Percentiles rank a stretch among this genome's conserved stretches.
Conservation (phyloP, 2,888 invertebrate species). For the Drosophila neotestacea region DNA sequence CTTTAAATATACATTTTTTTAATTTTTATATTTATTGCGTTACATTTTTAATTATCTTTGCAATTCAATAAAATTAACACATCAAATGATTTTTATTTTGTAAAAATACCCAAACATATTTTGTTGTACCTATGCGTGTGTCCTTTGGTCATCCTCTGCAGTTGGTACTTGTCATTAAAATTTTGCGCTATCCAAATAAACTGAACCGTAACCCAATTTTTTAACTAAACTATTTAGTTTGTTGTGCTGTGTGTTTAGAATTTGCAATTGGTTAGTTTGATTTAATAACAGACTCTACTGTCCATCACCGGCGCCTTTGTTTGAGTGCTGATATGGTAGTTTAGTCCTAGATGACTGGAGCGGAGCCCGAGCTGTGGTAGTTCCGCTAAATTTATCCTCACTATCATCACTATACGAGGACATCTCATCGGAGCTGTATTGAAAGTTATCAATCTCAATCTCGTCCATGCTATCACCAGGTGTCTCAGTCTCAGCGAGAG, state of each 20-base stretch:
- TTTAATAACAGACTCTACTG: conserved; percentile 29
- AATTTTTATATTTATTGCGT: background rate
- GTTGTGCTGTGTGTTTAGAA: background rate
- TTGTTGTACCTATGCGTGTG: conserved; percentile 11
- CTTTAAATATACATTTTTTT: background rate
- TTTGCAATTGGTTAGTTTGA: conserved; percentile 5
- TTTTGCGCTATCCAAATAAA: conserved; percentile 54
- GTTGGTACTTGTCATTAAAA: conserved; percentile 37
- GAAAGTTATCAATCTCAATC: conserved; percentile 65
- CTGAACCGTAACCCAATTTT: conserved; percentile 17
- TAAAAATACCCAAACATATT: conserved; percentile 15
- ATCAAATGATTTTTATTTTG: conserved; percentile 30
- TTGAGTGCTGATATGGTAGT: conserved; percentile 5
- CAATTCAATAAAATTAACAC: conserved; percentile 19
- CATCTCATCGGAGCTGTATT: conserved; percentile 74
- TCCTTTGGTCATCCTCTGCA: background rate
- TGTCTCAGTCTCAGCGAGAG: conserved; percentile 33
- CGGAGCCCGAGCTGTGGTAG: conserved; percentile 52
- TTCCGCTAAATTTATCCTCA: conserved; percentile 44
- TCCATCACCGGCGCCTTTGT: conserved; percentile 71
- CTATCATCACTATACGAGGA: conserved; percentile 70
- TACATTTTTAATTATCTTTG: conserved; percentile 9
- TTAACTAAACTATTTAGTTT: conserved; percentile 21
- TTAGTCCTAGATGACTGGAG: conserved; percentile 5
- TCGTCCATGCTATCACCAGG: conserved; percentile 68